Evolutionary conservation across 1,140 invertebrate genomes (phyloP).

Genomic region (Zaprionus davidi): DNA sequence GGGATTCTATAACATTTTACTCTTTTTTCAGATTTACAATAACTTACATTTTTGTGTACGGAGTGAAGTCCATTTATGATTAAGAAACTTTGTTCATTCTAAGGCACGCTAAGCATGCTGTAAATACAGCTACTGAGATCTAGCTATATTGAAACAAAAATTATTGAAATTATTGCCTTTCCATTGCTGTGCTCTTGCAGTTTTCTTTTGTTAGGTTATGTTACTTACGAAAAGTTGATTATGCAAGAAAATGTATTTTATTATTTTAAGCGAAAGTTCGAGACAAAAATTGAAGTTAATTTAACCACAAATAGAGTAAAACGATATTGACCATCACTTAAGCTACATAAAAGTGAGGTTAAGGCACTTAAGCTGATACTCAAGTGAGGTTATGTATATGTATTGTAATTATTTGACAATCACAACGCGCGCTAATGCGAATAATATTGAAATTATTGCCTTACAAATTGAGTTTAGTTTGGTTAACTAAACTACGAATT

Average conservation of each 20-base stretch:
- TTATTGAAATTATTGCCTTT: accelerated
- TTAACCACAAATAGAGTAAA: too few species aligned
- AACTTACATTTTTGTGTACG: too few species aligned
- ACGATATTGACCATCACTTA: background rate
- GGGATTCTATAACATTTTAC: too few species aligned
- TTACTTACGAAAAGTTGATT: background rate
- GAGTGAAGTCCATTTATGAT: too few species aligned
- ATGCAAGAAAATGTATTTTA: background rate
- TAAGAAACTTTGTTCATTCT: too few species aligned
- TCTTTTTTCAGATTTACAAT: too few species aligned
- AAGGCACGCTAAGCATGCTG: too few species aligned
- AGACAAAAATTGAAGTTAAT: background rate
- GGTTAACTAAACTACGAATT: background rate
- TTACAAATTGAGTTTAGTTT: background rate
- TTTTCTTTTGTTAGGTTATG: constrained; percentile 4
- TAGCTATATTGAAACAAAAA: too few species aligned
- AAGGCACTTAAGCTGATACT: background rate
- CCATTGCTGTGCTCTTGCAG: background rate
- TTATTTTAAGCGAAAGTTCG: background rate
- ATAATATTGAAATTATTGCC: background rate
- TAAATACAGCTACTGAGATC: too few species aligned
- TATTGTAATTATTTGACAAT: background rate
- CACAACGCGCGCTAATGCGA: background rate
- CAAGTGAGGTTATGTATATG: background rate
- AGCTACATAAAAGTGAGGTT: constrained; percentile 5